Evolutionary conservation across 2,888 invertebrate species (phyloP).

Genomic region (Dryobota labecula): DNA sequence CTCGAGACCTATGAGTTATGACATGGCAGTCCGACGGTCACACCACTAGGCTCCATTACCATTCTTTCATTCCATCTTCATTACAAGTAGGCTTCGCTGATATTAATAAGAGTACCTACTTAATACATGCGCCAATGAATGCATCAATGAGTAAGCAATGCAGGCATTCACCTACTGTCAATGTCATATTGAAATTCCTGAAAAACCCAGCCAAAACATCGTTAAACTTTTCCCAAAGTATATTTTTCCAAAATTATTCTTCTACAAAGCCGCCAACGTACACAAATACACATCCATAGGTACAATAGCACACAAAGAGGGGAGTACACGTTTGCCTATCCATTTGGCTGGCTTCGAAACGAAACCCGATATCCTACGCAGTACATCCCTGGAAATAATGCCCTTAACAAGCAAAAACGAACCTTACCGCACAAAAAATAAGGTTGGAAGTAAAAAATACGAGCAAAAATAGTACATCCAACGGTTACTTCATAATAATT

Average conservation of each 20-base stretch:
- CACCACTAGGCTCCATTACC: no score
- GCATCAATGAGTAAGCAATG: not conserved
- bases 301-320: conserved; percentile 67
- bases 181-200: not conserved
- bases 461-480: conserved; percentile 48
- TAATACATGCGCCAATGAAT: not conserved
- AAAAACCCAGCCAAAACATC: conserved; percentile 5
- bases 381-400: conserved; percentile 67
- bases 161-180: not conserved
- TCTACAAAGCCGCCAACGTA: conserved; percentile 43
- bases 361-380: conserved; percentile 76
- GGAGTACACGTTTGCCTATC: conserved; percentile 80
- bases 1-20: no score
- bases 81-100: not conserved
- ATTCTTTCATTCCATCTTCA: no score
- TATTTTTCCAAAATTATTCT: conserved; percentile 54
- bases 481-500: conserved; percentile 65
- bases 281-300: conserved; percentile 56
- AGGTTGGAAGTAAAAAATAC: conserved; percentile 27
- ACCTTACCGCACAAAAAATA: not conserved
- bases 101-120: not conserved
- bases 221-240: conserved; percentile 7
- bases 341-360: conserved; percentile 81
- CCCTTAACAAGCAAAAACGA: conserved; percentile 38
- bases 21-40: no score